Base-by-base conservation (phyloP, 2,797 vertebrate species). In the Argentina silus region DNA sequence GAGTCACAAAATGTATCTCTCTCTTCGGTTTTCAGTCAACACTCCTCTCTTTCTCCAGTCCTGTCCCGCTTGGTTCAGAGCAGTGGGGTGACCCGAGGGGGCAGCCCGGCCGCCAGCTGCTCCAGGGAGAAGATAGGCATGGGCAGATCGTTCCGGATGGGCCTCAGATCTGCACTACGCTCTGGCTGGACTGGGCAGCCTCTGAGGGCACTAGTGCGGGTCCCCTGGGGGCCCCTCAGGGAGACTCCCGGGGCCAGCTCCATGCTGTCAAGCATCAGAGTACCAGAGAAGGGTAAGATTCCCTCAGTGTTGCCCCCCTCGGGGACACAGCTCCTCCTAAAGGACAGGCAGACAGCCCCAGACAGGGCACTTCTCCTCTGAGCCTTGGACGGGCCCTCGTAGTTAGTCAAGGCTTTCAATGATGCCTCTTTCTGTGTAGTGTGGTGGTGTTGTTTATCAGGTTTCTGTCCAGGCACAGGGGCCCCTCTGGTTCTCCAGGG, bases 171-270 rank as follows among this genome's bases (percentile, higher is more conserved):
- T 0, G 69, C 67, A 42, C 51, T 55, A 1, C 27, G 14, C 14
- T 44, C 21, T 10, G 51, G 69, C 15, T 72, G 64, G 42, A 21
- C 61, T 63, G 42, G 15, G 53, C 51, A 67, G 0, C 6, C 53
- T 12, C 21, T 63, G 0, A 73, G 7, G 15, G 59, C 63, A 5
- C 75, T 76, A 0, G 2, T 69, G 11, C 47, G 68, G 73, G 78
- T 68, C 2, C 47, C 62, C 43, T 63, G 14, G 0, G 81, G 70
- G 6, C 81, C 73, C 74, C 75, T 68, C 55, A 94, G 11, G 53
- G 88, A 90, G 51, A 95, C 93, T 0, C 93, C 94, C 0, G 93
- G 86, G 0, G 87, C 84, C 67, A 93, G 82, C 21, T 72, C 78
- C 61, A 90, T 70, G 3, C 72, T 62, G 43, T 91, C 89, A 19